Conservation (phyloP, 1,140 invertebrate species). For the Calliopsis andreniformis region DNA sequence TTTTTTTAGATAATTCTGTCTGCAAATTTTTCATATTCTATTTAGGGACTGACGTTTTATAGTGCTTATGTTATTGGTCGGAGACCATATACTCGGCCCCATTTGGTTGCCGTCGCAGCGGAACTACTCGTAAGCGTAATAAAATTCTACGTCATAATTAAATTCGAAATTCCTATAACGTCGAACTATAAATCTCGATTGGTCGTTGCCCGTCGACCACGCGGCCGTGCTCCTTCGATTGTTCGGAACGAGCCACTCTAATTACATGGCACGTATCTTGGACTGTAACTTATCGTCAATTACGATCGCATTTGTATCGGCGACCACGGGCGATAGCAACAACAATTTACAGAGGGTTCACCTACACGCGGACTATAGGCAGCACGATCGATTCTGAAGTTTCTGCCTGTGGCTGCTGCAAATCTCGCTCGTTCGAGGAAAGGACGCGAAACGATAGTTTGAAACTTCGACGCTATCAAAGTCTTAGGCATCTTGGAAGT, state of each 20-base stretch:
- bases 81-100: neutral
- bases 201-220: neutral
- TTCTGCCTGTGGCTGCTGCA: neutral
- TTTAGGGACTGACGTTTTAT: too few species aligned
- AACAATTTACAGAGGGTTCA: neutral
- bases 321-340: neutral
- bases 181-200: neutral
- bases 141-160: conserved; percentile 7
- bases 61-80: too few species aligned
- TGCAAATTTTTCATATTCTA: too few species aligned
- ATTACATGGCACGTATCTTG: conserved; percentile 6
- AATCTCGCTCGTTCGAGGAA: neutral
- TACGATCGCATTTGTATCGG: conserved; percentile 8
- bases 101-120: neutral
- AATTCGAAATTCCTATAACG: neutral
- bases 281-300: conserved; percentile 10
- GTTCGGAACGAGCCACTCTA: conserved; percentile 3
- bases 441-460: too few species aligned
- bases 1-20: too few species aligned
- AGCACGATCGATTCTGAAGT: neutral
- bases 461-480: too few species aligned
- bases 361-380: neutral
- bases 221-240: neutral
- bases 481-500: too few species aligned
- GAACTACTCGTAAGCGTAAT: neutral